Base-by-base conservation (phyloP, 1,140 invertebrate species). In the Maconellicoccus hirsutus region DNA sequence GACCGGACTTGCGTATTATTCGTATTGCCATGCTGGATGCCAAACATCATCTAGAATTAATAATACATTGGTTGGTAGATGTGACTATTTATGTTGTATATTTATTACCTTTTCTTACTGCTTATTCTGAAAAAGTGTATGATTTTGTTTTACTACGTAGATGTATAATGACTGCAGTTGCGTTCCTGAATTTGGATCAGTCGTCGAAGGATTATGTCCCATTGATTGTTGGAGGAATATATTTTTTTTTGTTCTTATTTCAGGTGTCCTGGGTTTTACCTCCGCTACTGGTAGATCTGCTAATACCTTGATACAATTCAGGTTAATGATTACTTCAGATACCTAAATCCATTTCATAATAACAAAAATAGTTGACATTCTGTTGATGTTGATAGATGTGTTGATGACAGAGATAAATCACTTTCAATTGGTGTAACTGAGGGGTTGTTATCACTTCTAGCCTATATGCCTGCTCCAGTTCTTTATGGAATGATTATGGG, bases 21-120 rank as follows among this genome's bases (percentile, higher is more conserved):
- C 87, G 0, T 84, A 87, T 10, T 89, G 87, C 75, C 86, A 88
- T 77, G 87, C 87, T 59, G 87, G 87, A 7, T 89, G 87, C 75
- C 79, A 78, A n/a, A 74, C 79, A 70, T 75, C 79, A 39, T 75
- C 75, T 2, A 75, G 70, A 0, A 69, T 77, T 0, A 77, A 80
- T 63, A 79, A 79, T 25, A 78, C 73, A 38, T 25, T 63, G 26
- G 29, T 26, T 52, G 25, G 26, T n/a, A 21, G 6, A n/a, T n/a
- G n/a, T n/a, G n/a, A 52, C n/a, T 52, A 52, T 16, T 52, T 19
- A 52, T n/a, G 6, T 16, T 52, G 16, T 52, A 52, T 16, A 38
- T 38, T 14, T n/a, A n/a, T n/a, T n/a, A n/a, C n/a, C n/a, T n/a
- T n/a, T 4, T 38, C 29, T 8, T 33, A 14, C 7, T 14, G 22